These are phyloP conservation scores for Diachrysia chrysitis DNA, from an alignment of 2,888 invertebrate genomes.

Conservation along the genomic window DNA sequence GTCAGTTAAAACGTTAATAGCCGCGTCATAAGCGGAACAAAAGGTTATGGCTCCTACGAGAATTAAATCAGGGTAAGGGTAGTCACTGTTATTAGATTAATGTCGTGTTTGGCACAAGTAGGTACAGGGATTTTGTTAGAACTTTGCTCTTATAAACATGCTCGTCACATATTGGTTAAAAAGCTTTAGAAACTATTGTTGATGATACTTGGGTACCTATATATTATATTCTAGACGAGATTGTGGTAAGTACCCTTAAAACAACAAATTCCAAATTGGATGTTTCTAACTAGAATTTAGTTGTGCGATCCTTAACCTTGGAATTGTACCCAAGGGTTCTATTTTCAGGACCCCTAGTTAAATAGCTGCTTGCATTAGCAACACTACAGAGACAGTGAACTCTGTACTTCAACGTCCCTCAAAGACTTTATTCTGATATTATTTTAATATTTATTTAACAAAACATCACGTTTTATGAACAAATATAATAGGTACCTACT, in stretches of 20 bases:
- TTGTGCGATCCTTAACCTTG: slow-evolving; percentile 1
- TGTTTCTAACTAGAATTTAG: neutral
- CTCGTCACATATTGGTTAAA: neutral
- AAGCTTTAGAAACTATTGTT: neutral
- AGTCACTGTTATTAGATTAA: slow-evolving; percentile 16
- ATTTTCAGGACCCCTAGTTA: slow-evolving; percentile 1
- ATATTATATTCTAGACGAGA: too few species aligned
- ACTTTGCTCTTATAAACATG: neutral
- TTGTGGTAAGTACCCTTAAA: too few species aligned
- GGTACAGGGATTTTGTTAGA: neutral
- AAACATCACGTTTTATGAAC: slow-evolving; percentile 4
- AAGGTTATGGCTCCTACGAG: slow-evolving; percentile 46
- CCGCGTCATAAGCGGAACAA: slow-evolving; percentile 63
- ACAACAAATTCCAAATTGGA: too few species aligned
- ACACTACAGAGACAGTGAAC: slow-evolving; percentile 3
- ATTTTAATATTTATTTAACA: neutral
- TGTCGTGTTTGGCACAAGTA: neutral
- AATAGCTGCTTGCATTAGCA: slow-evolving; percentile 1
- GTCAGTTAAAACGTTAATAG: slow-evolving; percentile 67
- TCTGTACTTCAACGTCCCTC: neutral
- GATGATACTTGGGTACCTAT: too few species aligned
- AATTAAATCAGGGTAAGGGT: slow-evolving; percentile 49
- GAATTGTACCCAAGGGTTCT: neutral
- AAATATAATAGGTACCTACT: too few species aligned
- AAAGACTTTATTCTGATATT: neutral